These are phyloP conservation scores for Fragum sueziense DNA, from an alignment of 2,888 invertebrate genomes.

Conservation along the genomic window DNA sequence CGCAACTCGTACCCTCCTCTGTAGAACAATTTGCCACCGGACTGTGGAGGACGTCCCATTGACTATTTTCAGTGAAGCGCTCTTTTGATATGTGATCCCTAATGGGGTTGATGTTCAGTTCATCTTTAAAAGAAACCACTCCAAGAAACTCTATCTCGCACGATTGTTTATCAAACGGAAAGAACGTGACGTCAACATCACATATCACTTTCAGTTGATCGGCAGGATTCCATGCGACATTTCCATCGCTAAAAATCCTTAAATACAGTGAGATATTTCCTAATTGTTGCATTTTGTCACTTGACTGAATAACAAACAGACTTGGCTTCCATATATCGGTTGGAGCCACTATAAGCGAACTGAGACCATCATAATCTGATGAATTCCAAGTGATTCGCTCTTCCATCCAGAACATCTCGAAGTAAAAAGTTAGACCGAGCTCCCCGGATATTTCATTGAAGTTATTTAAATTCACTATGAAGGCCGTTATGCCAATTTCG, in stretches of 20 bases:
- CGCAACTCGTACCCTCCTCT: neutral
- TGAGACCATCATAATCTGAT: neutral
- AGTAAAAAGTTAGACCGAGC: conserved; percentile 13
- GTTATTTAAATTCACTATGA: conserved; percentile 28
- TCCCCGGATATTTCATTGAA: conserved; percentile 51
- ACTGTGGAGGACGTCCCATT: conserved; percentile 28
- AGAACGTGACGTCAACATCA: conserved; percentile 51
- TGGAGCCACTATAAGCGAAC: conserved; percentile 22
- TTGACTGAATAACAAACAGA: conserved; percentile 33
- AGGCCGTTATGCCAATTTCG: neutral
- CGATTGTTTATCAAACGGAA: conserved; percentile 54
- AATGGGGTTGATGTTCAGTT: conserved; percentile 8
- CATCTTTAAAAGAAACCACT: neutral
- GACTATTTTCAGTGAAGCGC: conserved; percentile 31
- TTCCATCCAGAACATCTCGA: conserved; percentile 39
- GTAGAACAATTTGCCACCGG: neutral
- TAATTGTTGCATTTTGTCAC: conserved; percentile 25
- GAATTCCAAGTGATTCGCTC: conserved; percentile 36
- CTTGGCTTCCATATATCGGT: conserved; percentile 45
- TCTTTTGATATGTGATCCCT: neutral
- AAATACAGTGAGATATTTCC: conserved; percentile 22
- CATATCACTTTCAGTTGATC: conserved; percentile 34
- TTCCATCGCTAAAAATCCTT: conserved; percentile 22
- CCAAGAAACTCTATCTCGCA: conserved; percentile 33
- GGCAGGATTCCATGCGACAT: conserved; percentile 34